A percentile compares a stretch with the other conserved stretches of the same genome.
Conservation (phyloP, 37 sponge, comb jelly and placozoan species). For the Eunapius fragilis region DNA sequence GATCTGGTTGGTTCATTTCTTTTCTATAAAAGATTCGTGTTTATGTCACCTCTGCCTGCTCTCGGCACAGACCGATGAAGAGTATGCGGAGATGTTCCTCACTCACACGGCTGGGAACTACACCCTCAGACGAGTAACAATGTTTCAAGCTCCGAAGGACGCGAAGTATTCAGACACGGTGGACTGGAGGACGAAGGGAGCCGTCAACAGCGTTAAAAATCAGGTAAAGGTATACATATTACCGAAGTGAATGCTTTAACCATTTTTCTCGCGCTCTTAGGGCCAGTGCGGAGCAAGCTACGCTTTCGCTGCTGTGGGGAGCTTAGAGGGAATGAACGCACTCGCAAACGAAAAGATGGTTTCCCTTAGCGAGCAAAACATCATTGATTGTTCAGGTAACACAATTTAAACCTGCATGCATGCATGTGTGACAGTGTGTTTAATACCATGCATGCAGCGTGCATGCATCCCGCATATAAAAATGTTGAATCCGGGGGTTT, state of each 20-base stretch:
- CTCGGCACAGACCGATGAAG: neutral
- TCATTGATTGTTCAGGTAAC: constrained; percentile 88
- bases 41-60: neutral
- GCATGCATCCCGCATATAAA: no score
- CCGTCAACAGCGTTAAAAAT: constrained; percentile 62
- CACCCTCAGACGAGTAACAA: neutral
- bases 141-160: neutral
- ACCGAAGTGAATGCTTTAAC: neutral
- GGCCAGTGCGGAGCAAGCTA: constrained; percentile 83
- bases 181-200: constrained; percentile 61
- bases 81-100: neutral
- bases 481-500: no score
- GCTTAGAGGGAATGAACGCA: constrained; percentile 74
- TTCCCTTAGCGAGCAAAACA: constrained; percentile 87
- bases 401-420: no score
- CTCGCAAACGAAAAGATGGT: constrained; percentile 52
- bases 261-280: constrained; percentile 37
- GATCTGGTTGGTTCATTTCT: constrained; percentile 19
- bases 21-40: no score
- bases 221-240: constrained; percentile 29
- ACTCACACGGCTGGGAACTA: neutral
- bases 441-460: no score
- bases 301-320: constrained; percentile 85
- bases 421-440: no score
- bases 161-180: constrained; percentile 9